Base-by-base conservation (phyloP, 30 jellyfish, hydroid and myxozoan species). In the Pelagia noctiluca region DNA sequence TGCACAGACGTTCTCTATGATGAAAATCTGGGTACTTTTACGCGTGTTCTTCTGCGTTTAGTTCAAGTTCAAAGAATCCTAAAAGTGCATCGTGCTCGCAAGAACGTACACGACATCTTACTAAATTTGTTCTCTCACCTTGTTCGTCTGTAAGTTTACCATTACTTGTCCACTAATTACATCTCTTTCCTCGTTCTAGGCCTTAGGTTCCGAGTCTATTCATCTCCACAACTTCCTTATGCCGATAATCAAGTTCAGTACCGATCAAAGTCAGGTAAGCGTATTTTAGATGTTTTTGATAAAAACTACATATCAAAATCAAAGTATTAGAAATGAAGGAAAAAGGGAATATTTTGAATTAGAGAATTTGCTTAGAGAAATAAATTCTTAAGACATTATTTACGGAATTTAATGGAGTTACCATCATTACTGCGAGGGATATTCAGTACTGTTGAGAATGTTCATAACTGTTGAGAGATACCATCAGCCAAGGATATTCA, bases 221-320 rank as follows among this genome's bases (percentile, higher is more conserved):
- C 71, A 68, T 32, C n/a, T 90, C 18, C 86, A 85, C 21, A 76
- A 75, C 18, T 53, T 90, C 2, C 57, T 92, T 68, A 24, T 90
- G 38, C 96, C 97, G 8, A 65, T 90, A 35, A 78, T 90, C 8
- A 84, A 78, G 23, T 75, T 84, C 30, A 76, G 97, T 82, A 90
- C 97, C 24, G 87, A 88, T 33, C 5, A 76, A 21, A 75, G 72
- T 26, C 96, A 90, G 93, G 97, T 84, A 35, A 11, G 75, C 24
- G 21, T 37, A 18, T 24, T 21, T n/a, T n/a, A n/a, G n/a, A n/a
- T n/a, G n/a, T n/a, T n/a, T n/a, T n/a, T n/a, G n/a, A n/a, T n/a
- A n/a, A n/a, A n/a, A n/a, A n/a, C n/a, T n/a, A n/a, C 25, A n/a
- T 67, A 3, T 67, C 12, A 4, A 25, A 13, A 8, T 3, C 38